A percentile compares a stretch with the other conserved stretches of the same genome.
Evolutionary conservation across 1,140 invertebrate genomes (phyloP).

Genomic region (Drosophila nigromelanica): DNA sequence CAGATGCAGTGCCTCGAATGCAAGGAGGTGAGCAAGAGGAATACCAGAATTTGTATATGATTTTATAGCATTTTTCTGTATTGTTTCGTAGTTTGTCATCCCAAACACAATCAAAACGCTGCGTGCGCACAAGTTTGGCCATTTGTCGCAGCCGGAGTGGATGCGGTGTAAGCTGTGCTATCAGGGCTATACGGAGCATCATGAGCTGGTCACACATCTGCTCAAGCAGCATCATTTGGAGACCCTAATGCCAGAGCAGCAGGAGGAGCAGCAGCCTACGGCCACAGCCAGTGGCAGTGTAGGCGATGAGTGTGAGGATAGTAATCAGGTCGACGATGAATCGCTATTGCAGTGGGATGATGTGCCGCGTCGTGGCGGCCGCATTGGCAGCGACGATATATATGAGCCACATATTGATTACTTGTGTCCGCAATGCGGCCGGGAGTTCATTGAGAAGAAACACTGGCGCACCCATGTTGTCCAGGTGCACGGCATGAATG

Average conservation of each 20-base stretch:
- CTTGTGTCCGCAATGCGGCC: slow-evolving; percentile 74
- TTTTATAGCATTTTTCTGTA: not conserved
- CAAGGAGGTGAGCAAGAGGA: slow-evolving; percentile 52
- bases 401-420: slow-evolving; percentile 78
- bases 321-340: slow-evolving; percentile 48
- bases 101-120: slow-evolving; percentile 66
- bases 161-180: slow-evolving; percentile 77
- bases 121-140: slow-evolving; percentile 71
- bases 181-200: slow-evolving; percentile 55
- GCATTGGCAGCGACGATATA: slow-evolving; percentile 64
- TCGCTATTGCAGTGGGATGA: slow-evolving; percentile 48
- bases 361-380: slow-evolving; percentile 55
- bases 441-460: slow-evolving; percentile 76
- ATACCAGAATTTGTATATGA: not conserved
- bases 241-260: slow-evolving; percentile 36
- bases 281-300: not conserved
- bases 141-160: slow-evolving; percentile 70
- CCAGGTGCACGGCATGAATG: slow-evolving; percentile 68
- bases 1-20: slow-evolving; percentile 77
- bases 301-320: slow-evolving; percentile 46
- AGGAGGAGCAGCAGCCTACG: slow-evolving; percentile 4
- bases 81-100: slow-evolving; percentile 45
- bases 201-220: slow-evolving; percentile 59
- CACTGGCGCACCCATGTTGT: slow-evolving; percentile 77
- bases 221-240: slow-evolving; percentile 65